These are phyloP conservation scores for Gortyna flavago DNA, from an alignment of 2,888 invertebrate species.

Conservation along the genomic window DNA sequence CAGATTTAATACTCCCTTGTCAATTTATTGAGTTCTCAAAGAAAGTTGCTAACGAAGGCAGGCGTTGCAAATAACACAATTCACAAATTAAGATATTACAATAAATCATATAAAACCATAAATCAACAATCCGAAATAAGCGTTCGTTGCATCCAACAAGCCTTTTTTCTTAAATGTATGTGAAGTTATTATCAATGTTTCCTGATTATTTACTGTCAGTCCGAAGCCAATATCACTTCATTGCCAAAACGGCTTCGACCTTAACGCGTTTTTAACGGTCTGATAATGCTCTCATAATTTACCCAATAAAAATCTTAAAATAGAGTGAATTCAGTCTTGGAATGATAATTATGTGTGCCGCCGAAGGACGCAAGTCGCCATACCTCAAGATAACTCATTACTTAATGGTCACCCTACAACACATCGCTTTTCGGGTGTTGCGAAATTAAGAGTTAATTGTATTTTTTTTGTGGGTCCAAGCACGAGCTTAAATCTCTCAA, in stretches of 20 bases:
- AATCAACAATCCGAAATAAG: conserved; percentile 48
- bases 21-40: conserved; percentile 27
- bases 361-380: conserved; percentile 64
- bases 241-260: not conserved
- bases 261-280: conserved; percentile 11
- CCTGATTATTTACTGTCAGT: conserved; percentile 67
- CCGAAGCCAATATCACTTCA: conserved; percentile 27
- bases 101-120: conserved; percentile 61
- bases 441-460: conserved; percentile 80
- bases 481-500: conserved; percentile 73
- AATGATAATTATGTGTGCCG: conserved; percentile 66
- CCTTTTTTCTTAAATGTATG: conserved; percentile 27
- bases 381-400: conserved; percentile 74
- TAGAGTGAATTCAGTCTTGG: conserved; percentile 15
- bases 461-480: conserved; percentile 72
- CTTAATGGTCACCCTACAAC: conserved; percentile 77
- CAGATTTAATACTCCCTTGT: not conserved
- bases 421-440: conserved; percentile 78
- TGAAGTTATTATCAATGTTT: conserved; percentile 66
- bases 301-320: not conserved
- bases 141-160: conserved; percentile 15
- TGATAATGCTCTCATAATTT: conserved; percentile 17
- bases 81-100: conserved; percentile 55
- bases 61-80: conserved; percentile 47
- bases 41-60: conserved; percentile 32